Evolutionary conservation across 2,113 vertebrate genomes (phyloP).

Genomic region (Ciconia stormi): DNA sequence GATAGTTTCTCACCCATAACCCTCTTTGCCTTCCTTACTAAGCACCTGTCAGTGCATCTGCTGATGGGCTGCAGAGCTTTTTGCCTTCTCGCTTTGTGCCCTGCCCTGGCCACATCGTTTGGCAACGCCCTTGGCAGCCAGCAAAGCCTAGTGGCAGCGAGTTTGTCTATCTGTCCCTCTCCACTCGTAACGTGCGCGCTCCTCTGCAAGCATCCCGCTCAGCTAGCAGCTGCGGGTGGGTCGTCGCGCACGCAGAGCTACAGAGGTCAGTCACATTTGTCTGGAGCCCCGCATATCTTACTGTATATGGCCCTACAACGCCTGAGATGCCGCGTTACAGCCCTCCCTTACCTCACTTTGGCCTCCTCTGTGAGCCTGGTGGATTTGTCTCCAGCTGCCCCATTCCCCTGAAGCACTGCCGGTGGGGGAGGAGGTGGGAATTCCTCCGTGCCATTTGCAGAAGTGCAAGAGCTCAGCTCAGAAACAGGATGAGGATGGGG

Average conservation of each 20-base stretch:
- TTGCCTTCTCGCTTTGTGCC: not conserved
- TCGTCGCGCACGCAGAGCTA: fast-evolving
- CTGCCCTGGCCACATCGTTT: not conserved
- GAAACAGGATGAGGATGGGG: not conserved
- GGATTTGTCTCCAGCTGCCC: not conserved
- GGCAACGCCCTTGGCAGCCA: not conserved
- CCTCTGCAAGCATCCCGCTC: not conserved
- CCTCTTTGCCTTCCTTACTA: not conserved
- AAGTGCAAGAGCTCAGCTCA: constrained; percentile 22
- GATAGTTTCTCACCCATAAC: not conserved
- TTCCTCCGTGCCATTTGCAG: constrained; percentile 32
- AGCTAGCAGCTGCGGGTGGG: not conserved
- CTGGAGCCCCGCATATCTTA: not conserved
- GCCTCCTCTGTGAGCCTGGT: not conserved
- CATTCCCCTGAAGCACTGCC: not conserved
- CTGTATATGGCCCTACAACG: not conserved
- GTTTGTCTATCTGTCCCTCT: not conserved
- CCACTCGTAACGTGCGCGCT: fast-evolving
- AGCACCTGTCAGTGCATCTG: not conserved
- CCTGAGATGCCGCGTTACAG: fast-evolving
- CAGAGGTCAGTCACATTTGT: not conserved
- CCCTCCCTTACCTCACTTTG: constrained; percentile 56
- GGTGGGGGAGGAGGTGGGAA: constrained; percentile 62
- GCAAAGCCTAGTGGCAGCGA: not conserved
- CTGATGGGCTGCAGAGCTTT: not conserved